Conservation (phyloP, 2,113 vertebrate genomes). For the Enhydra lutris region DNA sequence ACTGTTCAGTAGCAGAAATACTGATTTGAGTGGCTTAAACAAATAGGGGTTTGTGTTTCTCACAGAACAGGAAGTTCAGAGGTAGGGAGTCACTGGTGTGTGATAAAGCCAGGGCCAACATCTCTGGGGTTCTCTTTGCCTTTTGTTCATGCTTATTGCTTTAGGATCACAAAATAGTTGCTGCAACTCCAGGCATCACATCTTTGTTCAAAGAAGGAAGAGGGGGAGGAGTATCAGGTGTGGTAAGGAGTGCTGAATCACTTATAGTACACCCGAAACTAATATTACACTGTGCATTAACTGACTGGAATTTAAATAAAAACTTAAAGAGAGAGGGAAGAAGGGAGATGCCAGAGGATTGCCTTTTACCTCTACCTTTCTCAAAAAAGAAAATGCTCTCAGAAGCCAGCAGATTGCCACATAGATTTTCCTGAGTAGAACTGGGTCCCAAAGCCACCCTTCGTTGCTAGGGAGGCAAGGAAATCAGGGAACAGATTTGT, state of each 20-base stretch:
- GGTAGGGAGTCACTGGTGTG: not conserved
- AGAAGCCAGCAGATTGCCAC: conserved; percentile 14
- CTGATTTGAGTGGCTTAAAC: not conserved
- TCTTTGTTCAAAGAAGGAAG: not conserved
- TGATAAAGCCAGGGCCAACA: not conserved
- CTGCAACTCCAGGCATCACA: not conserved
- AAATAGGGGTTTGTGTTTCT: not conserved
- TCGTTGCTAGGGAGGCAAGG: not conserved
- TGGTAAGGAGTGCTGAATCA: not conserved
- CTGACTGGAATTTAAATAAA: not conserved
- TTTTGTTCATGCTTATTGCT: not conserved
- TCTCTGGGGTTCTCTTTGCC: not conserved
- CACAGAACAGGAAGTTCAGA: not conserved
- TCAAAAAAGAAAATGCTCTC: not conserved
- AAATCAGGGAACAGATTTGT: conserved; percentile 43
- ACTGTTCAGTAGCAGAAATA: not conserved
- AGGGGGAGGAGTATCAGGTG: not conserved
- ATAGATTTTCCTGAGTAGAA: not conserved
- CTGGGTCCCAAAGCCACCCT: not conserved
- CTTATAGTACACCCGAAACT: not conserved
- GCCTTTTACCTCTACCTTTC: not conserved
- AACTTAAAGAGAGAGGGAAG: not conserved
- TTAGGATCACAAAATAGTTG: conserved; percentile 19
- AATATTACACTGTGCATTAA: not conserved
- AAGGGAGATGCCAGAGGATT: not conserved